A percentile compares a stretch with the other conserved stretches of the same genome.
These are phyloP conservation scores for Entomobrya proxima DNA, from an alignment of 2,888 invertebrate genomes.

Conservation along the genomic window DNA sequence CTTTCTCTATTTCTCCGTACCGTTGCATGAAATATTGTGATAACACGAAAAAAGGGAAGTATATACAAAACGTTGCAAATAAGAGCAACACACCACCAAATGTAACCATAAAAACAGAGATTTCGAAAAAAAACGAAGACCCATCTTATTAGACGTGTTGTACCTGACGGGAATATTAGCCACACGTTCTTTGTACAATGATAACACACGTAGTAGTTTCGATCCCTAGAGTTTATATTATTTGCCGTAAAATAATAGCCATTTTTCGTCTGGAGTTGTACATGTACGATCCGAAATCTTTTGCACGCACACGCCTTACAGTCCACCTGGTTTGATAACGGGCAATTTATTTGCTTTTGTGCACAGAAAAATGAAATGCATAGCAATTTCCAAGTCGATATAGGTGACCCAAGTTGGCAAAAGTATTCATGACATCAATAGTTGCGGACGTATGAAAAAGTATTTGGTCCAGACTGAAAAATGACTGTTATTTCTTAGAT, in stretches of 20 bases:
- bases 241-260: constrained; percentile 33
- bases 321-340: too few species aligned
- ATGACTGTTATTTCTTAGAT: too few species aligned
- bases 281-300: not conserved
- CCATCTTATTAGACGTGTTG: constrained; percentile 69
- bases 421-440: too few species aligned
- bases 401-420: too few species aligned
- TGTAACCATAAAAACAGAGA: constrained; percentile 3
- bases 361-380: too few species aligned
- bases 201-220: constrained; percentile 62
- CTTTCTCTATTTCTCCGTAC: constrained; percentile 16
- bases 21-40: constrained; percentile 32
- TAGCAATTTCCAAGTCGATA: too few species aligned
- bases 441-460: too few species aligned
- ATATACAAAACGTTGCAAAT: not conserved
- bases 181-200: constrained; percentile 73
- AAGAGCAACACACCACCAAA: not conserved
- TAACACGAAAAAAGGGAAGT: not conserved
- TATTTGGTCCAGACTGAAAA: too few species aligned
- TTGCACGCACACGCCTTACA: not conserved
- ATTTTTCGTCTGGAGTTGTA: constrained; percentile 45
- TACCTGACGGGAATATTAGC: constrained; percentile 75
- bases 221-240: constrained; percentile 48
- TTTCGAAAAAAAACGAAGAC: constrained; percentile 23
- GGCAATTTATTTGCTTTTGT: too few species aligned